Evolutionary conservation across 2,113 vertebrate genomes (phyloP).

Genomic region (Rhinogobius similis): DNA sequence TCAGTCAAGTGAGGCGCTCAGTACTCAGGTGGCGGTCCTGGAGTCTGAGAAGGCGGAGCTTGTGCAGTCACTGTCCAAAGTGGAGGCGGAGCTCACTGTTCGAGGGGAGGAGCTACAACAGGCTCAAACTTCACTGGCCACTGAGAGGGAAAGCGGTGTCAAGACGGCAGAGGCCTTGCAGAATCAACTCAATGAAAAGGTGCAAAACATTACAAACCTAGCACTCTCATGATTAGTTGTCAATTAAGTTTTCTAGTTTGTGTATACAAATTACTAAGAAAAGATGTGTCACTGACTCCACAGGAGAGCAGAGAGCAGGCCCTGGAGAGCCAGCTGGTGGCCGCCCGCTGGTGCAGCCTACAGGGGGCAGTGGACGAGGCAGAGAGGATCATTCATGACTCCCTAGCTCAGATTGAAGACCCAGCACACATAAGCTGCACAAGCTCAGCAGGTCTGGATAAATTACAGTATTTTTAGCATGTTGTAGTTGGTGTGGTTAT

Average conservation of each 20-base stretch:
- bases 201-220: conserved; percentile 40
- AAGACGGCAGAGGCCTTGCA: conserved; percentile 77
- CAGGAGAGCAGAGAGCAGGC: conserved; percentile 82
- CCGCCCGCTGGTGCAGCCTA: conserved; percentile 81
- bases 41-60: conserved; percentile 80
- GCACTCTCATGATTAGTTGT: background rate
- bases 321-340: conserved; percentile 70
- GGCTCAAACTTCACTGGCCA: conserved; percentile 71
- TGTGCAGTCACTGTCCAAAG: conserved; percentile 55
- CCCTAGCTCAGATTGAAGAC: conserved; percentile 84
- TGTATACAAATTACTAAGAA: background rate
- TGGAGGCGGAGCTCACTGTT: conserved; percentile 67
- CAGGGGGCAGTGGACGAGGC: conserved; percentile 77
- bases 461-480: background rate
- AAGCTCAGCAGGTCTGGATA: conserved; percentile 83
- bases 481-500: background rate
- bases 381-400: conserved; percentile 83
- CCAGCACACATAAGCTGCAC: conserved; percentile 87
- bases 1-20: conserved; percentile 76
- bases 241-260: background rate
- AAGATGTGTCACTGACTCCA: background rate
- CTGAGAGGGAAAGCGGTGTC: conserved; percentile 75
- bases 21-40: conserved; percentile 65
- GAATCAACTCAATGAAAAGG: conserved; percentile 83
- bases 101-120: conserved; percentile 76